phyloP scores from a whole-genome alignment of 2,797 vertebrate species.

The Cryptoblepharus egeriae region DNA sequence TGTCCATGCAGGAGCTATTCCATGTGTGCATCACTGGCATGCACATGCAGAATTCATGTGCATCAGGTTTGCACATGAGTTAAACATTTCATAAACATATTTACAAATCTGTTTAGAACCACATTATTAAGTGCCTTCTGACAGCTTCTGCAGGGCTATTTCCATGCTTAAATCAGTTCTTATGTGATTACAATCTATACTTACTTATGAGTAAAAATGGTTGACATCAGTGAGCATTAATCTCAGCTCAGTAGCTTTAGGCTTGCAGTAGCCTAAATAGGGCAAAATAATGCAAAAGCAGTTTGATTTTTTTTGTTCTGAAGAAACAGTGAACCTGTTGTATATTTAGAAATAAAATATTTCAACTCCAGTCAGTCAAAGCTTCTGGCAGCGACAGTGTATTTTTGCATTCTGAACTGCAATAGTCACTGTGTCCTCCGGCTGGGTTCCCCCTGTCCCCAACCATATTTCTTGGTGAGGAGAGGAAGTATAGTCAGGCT shows the following conservation, averaged over 20 bases:
- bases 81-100: background rate
- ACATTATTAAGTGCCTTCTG: background rate
- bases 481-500: background rate
- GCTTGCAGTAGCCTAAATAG: background rate
- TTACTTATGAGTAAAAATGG: background rate
- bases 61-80: background rate
- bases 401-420: background rate
- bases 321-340: constrained; percentile 22
- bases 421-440: background rate
- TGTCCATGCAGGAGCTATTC: background rate
- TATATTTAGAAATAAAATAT: constrained; percentile 38
- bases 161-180: background rate
- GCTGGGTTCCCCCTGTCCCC: constrained; percentile 14
- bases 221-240: background rate
- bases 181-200: background rate
- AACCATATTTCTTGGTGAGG: background rate
- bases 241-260: background rate
- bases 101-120: background rate
- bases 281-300: constrained; percentile 22
- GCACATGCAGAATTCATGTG: background rate
- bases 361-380: constrained; percentile 40
- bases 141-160: background rate
- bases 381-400: background rate
- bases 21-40: background rate
- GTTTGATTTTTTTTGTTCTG: constrained; percentile 1